These are phyloP conservation scores for Ophioninae sp. DNA, from an alignment of 2,888 invertebrate species.

Conservation along the genomic window DNA sequence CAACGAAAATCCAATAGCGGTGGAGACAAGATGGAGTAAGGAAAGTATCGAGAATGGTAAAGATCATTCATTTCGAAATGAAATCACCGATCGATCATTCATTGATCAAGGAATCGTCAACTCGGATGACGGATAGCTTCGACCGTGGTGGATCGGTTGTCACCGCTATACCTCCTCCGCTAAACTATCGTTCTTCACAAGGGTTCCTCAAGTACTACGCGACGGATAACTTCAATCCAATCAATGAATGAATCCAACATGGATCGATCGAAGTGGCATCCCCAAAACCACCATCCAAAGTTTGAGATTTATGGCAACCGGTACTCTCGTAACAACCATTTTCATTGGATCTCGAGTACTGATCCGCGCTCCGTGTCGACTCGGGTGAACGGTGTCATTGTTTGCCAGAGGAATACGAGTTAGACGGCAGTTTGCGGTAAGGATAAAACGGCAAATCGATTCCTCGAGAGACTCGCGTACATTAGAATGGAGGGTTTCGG, in stretches of 20 bases:
- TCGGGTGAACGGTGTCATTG: neutral
- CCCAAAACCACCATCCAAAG: too few species aligned
- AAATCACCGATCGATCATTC: neutral
- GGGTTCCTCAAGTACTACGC: neutral
- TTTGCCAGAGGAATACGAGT: neutral
- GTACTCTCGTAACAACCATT: neutral
- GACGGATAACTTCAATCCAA: neutral
- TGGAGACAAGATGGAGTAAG: neutral
- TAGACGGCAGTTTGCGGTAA: neutral
- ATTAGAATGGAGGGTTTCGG: neutral
- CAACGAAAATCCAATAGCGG: neutral
- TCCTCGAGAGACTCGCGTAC: neutral
- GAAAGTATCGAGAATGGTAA: too few species aligned
- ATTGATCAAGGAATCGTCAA: neutral
- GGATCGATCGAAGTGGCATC: neutral
- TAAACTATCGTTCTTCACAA: neutral
- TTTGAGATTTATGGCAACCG: too few species aligned
- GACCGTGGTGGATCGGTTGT: neutral
- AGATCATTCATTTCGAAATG: neutral
- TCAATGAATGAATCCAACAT: neutral
- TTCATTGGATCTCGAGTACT: neutral
- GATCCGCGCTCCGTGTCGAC: neutral
- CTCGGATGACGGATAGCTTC: neutral
- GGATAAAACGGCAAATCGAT: constrained; percentile 1
- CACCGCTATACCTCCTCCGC: neutral